A percentile compares a stretch with the other conserved stretches of the same genome.
phyloP scores from a whole-genome alignment of 2,113 vertebrate species.

The Myrmophylax atrothorax region DNA sequence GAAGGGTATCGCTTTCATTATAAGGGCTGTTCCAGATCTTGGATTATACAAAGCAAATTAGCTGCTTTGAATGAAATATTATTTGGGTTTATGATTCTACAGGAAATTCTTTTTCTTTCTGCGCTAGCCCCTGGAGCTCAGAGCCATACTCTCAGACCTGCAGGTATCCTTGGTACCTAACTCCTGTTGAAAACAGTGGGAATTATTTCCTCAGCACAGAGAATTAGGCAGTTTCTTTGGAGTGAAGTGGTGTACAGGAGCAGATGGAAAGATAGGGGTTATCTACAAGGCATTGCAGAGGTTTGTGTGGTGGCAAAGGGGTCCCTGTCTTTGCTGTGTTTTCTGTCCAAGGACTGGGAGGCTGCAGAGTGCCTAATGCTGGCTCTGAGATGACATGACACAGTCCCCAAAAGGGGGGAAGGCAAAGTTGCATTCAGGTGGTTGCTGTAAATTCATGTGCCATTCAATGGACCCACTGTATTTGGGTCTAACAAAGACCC shows the following conservation, averaged over 20 bases:
- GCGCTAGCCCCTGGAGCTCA: neutral
- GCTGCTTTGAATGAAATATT: slow-evolving; percentile 5
- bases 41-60: slow-evolving; percentile 5
- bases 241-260: neutral
- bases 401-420: neutral
- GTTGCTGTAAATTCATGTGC: neutral
- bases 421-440: neutral
- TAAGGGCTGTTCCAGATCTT: neutral
- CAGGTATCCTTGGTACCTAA: neutral
- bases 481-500: neutral
- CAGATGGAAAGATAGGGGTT: neutral
- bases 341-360: neutral
- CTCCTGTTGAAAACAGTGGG: neutral
- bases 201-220: neutral
- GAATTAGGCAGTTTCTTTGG: neutral
- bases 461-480: neutral
- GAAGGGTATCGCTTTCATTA: neutral
- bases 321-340: neutral
- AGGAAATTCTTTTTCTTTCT: neutral
- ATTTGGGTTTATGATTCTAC: neutral
- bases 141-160: neutral
- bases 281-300: neutral
- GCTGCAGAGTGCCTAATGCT: neutral
- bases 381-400: neutral
- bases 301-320: neutral